phyloP scores from a whole-genome alignment of 2,113 vertebrate species.

The Centropus unirufus region DNA sequence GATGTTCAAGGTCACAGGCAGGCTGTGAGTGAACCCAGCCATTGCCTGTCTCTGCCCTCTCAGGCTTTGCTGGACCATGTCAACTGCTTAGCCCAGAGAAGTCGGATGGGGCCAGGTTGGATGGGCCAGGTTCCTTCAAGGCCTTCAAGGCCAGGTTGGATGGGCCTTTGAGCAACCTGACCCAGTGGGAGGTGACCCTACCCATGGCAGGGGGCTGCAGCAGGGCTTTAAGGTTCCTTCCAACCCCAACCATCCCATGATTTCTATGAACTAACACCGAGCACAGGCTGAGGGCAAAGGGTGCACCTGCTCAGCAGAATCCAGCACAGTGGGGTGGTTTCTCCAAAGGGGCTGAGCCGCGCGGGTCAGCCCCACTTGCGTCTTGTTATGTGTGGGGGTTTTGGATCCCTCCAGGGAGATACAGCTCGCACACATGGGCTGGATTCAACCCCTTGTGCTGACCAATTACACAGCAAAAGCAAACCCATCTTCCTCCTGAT shows the following conservation, averaged over 20 bases:
- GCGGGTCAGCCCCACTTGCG: accelerated
- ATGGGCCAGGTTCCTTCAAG: too few relatives aligned
- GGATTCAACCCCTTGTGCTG: not conserved
- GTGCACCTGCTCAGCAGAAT: not conserved
- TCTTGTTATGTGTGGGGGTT: accelerated
- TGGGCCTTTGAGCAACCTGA: too few relatives aligned
- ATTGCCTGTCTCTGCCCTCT: not conserved
- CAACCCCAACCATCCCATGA: too few relatives aligned
- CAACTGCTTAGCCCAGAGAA: too few relatives aligned
- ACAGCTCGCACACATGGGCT: not conserved
- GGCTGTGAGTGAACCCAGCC: not conserved
- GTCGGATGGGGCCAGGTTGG: too few relatives aligned
- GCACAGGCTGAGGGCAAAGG: accelerated
- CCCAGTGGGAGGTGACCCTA: too few relatives aligned
- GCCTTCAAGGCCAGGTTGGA: too few relatives aligned
- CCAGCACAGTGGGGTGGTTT: not conserved
- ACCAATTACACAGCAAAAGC: accelerated
- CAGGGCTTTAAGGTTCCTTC: too few relatives aligned
- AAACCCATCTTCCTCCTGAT: not conserved
- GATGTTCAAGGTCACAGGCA: constrained; percentile 44
- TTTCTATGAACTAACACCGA: accelerated
- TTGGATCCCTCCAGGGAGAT: not conserved
- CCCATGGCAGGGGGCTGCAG: too few relatives aligned
- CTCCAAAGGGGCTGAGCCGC: not conserved
- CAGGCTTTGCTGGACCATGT: accelerated